A percentile compares a stretch with the other conserved stretches of the same genome.
These are phyloP conservation scores for Campoplex capitator DNA, from an alignment of 2,888 invertebrate species.

Conservation along the genomic window DNA sequence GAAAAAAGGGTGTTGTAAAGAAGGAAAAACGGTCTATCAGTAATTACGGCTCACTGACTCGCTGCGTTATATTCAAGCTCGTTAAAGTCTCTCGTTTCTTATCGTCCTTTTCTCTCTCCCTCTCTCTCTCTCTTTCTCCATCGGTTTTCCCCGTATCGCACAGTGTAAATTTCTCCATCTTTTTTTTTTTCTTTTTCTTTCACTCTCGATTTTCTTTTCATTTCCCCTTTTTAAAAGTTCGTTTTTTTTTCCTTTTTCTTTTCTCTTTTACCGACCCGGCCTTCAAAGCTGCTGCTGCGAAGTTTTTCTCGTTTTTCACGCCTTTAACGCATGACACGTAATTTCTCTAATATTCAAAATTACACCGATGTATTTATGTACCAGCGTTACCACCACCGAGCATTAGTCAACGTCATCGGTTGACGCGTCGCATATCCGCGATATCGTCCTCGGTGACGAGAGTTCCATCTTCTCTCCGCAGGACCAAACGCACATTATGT, in stretches of 20 bases:
- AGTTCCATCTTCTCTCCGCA: background rate
- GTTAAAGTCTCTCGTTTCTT: slow-evolving; percentile 44
- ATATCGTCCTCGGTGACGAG: slow-evolving; percentile 19
- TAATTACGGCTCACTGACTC: slow-evolving; percentile 60
- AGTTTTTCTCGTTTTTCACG: slow-evolving; percentile 17
- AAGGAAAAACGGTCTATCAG: slow-evolving; percentile 34
- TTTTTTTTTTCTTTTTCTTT: background rate
- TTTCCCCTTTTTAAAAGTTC: background rate
- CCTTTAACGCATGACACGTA: slow-evolving; percentile 25
- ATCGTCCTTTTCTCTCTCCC: background rate
- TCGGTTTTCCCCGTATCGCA: background rate
- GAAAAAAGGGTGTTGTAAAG: slow-evolving; percentile 6
- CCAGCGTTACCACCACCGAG: background rate
- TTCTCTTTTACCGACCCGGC: background rate
- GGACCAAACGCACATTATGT: slow-evolving; percentile 10
- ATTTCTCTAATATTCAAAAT: background rate
- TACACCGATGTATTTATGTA: background rate
- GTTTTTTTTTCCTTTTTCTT: background rate
- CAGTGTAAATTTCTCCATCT: background rate
- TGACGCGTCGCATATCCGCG: slow-evolving; percentile 30
- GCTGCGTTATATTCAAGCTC: slow-evolving; percentile 47
- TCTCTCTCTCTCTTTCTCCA: background rate
- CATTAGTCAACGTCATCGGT: slow-evolving; percentile 36
- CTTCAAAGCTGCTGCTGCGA: slow-evolving; percentile 28
- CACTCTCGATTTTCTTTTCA: background rate